Evolutionary conservation across 2,113 vertebrate species (phyloP).

Genomic region (Thinocorus orbignyianus): DNA sequence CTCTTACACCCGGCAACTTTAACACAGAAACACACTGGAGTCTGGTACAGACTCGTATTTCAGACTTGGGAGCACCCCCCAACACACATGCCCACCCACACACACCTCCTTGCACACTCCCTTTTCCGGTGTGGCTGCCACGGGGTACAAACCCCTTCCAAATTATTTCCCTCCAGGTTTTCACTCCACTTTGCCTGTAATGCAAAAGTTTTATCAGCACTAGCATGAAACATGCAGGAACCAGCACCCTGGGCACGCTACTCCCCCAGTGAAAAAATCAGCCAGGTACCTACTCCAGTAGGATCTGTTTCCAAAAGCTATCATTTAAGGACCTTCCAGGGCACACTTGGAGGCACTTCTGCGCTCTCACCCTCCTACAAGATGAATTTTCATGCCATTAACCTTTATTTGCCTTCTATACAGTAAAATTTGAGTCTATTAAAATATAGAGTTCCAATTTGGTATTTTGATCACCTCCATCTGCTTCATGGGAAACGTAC

Average conservation of each 20-base stretch:
- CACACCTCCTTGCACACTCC: background rate
- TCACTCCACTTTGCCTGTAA: background rate
- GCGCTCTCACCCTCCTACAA: background rate
- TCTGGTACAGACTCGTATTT: background rate
- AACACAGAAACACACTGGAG: background rate
- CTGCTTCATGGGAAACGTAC: background rate
- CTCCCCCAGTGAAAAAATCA: background rate
- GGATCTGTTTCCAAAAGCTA: background rate
- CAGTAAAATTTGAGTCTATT: background rate
- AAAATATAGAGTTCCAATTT: background rate
- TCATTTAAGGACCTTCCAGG: background rate
- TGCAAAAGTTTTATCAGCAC: background rate
- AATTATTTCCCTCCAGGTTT: background rate
- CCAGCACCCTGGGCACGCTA: background rate
- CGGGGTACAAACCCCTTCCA: background rate
- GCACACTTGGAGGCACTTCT: background rate
- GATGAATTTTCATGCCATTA: background rate
- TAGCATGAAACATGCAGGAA: rapidly evolving
- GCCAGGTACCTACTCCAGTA: background rate
- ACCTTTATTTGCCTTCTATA: constrained; percentile 24
- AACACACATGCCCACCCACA: rapidly evolving
- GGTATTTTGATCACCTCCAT: background rate
- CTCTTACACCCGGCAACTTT: background rate
- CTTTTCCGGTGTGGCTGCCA: background rate
- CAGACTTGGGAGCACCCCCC: background rate